Conservation (phyloP, 2,888 invertebrate species). For the Shargacucullia verbasci region DNA sequence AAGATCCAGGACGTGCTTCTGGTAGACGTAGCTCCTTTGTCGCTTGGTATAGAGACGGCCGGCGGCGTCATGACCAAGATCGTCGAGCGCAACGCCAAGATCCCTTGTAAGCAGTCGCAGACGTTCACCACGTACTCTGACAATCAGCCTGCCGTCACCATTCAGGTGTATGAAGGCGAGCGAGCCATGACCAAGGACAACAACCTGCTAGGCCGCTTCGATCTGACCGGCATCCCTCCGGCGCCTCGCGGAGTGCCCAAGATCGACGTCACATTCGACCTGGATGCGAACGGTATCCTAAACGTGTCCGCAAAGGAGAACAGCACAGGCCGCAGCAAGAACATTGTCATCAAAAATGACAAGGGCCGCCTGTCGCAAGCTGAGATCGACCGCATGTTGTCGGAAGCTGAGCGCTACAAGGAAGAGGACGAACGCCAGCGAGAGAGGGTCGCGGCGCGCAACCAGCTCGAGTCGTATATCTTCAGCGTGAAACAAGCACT, state of each 20-base stretch:
- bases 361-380: constrained; percentile 94
- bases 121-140: constrained; percentile 94
- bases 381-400: constrained; percentile 94
- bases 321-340: constrained; percentile 91
- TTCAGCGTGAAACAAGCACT: constrained; percentile 92
- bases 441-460: constrained; percentile 91
- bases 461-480: constrained; percentile 92
- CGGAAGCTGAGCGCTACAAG: constrained; percentile 92
- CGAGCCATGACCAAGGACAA: constrained; percentile 95
- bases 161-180: constrained; percentile 93
- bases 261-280: constrained; percentile 92
- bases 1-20: constrained; percentile 91
- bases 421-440: constrained; percentile 92
- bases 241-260: constrained; percentile 92
- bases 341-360: constrained; percentile 95
- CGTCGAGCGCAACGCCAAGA: constrained; percentile 91
- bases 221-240: constrained; percentile 91
- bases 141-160: constrained; percentile 93
- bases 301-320: constrained; percentile 95
- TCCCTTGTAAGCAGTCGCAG: constrained; percentile 92
- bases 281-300: constrained; percentile 94
- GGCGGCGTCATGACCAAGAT: constrained; percentile 94
- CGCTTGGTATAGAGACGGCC: constrained; percentile 93
- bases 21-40: constrained; percentile 90
- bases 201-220: constrained; percentile 91